Percentiles rank a stretch among this genome's conserved stretches.
phyloP scores from a whole-genome alignment of 2,113 vertebrate genomes.

The Osmerus mordax region DNA sequence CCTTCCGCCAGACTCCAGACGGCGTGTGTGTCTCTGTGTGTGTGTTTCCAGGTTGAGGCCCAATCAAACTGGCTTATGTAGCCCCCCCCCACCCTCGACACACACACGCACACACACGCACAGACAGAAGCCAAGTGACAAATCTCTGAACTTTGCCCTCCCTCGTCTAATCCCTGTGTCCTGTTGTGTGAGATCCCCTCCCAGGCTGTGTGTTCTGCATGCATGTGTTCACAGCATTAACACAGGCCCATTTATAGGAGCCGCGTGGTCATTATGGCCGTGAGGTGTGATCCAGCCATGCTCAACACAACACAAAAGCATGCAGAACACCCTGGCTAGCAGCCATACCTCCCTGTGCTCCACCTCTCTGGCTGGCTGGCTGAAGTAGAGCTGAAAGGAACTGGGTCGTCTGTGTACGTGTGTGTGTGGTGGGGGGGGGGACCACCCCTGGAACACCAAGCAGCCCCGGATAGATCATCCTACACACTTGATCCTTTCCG shows the following conservation, averaged over 20 bases:
- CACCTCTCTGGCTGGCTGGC: slow-evolving; percentile 2
- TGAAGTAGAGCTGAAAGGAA: slow-evolving; percentile 29
- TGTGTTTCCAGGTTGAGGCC: slow-evolving; percentile 51
- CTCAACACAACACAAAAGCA: slow-evolving; percentile 49
- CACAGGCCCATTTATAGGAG: slow-evolving; percentile 47
- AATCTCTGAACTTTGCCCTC: not conserved
- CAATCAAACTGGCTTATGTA: slow-evolving; percentile 61
- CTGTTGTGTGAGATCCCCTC: slow-evolving; percentile 4
- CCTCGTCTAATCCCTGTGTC: not conserved
- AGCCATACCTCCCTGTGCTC: slow-evolving; percentile 45
- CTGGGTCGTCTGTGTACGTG: slow-evolving; percentile 25
- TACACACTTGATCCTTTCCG: not conserved
- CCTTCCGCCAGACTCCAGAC: slow-evolving; percentile 57
- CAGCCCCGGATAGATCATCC: slow-evolving; percentile 7
- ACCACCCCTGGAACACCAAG: slow-evolving; percentile 39
- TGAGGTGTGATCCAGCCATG: slow-evolving; percentile 40
- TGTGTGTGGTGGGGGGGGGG: not conserved
- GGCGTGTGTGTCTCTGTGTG: slow-evolving; percentile 29
- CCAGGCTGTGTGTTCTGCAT: slow-evolving; percentile 34
- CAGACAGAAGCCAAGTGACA: not conserved
- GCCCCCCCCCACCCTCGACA: slow-evolving; percentile 45
- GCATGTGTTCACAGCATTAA: slow-evolving; percentile 40
- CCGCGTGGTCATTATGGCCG: slow-evolving; percentile 53
- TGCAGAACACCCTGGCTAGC: slow-evolving; percentile 44
- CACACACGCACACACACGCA: slow-evolving; percentile 20